Percentiles rank a stretch among this genome's conserved stretches.
Evolutionary conservation across 2,888 invertebrate genomes (phyloP).

Genomic region (Ormia ochracea): DNA sequence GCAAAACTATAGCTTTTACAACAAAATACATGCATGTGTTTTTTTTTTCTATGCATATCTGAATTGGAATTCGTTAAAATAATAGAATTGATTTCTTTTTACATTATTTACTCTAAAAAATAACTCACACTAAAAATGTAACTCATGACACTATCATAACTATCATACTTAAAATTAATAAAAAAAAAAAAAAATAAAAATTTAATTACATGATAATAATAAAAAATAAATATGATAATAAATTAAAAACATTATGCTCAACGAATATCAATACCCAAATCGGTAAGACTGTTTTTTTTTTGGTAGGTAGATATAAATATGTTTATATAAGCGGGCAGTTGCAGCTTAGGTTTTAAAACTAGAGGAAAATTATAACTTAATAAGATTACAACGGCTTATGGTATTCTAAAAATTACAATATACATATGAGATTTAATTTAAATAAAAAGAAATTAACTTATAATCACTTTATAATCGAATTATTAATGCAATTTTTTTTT

Average conservation of each 20-base stretch:
- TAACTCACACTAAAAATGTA: no score
- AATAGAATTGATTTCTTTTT: slow-evolving; percentile 21
- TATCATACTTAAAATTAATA: slow-evolving; percentile 2
- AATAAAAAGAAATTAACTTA: slow-evolving; percentile 3
- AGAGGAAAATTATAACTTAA: slow-evolving; percentile 9
- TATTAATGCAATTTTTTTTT: background rate
- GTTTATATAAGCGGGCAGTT: slow-evolving; percentile 46
- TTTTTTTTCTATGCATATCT: background rate
- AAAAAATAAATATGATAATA: background rate
- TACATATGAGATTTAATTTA: background rate
- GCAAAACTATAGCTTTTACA: no score
- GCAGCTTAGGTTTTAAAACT: background rate
- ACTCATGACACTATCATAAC: no score
- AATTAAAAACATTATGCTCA: slow-evolving; percentile 7
- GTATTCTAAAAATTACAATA: slow-evolving; percentile 10
- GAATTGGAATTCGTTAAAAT: background rate
- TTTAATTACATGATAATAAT: slow-evolving; percentile 10
- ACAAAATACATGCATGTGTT: no score
- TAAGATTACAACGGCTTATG: background rate
- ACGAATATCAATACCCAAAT: slow-evolving; percentile 1
- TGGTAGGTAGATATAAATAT: slow-evolving; percentile 20
- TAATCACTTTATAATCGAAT: background rate
- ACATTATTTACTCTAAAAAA: slow-evolving; percentile 25
- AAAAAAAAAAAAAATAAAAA: slow-evolving; percentile 5
- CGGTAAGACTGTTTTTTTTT: background rate